These are phyloP conservation scores for Monopterus albus DNA, from an alignment of 2,113 vertebrate genomes.

Conservation along the genomic window DNA sequence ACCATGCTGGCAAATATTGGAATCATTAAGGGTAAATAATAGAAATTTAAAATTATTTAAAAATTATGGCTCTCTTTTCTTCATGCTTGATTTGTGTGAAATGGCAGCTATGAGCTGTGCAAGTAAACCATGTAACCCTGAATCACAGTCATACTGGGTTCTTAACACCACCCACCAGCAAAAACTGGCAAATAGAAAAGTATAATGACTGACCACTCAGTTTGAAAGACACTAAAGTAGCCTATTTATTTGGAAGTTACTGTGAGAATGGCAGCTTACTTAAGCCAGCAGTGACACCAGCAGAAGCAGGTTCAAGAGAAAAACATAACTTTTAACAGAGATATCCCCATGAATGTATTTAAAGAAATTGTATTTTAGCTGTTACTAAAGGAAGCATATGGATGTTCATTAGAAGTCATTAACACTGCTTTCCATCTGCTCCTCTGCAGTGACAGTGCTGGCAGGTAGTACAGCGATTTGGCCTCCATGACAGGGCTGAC, in stretches of 20 bases:
- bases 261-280: neutral
- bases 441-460: neutral
- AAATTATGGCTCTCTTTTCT: neutral
- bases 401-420: constrained; percentile 4
- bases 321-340: neutral
- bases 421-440: constrained; percentile 8
- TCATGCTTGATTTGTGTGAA: neutral
- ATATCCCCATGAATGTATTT: neutral
- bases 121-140: neutral
- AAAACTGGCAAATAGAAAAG: neutral
- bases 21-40: neutral
- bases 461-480: no score
- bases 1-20: no score
- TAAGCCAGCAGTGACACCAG: neutral
- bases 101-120: neutral
- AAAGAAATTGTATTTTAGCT: neutral
- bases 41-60: neutral
- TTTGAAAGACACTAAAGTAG: neutral
- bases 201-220: neutral
- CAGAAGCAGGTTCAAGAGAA: neutral
- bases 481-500: constrained; percentile 31
- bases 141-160: constrained; percentile 1
- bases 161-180: constrained; percentile 17
- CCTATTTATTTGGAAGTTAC: neutral
- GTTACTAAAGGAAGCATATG: neutral